Conservation (phyloP, 2,113 vertebrate genomes). For the Sinocyclocheilus rhinocerous region DNA sequence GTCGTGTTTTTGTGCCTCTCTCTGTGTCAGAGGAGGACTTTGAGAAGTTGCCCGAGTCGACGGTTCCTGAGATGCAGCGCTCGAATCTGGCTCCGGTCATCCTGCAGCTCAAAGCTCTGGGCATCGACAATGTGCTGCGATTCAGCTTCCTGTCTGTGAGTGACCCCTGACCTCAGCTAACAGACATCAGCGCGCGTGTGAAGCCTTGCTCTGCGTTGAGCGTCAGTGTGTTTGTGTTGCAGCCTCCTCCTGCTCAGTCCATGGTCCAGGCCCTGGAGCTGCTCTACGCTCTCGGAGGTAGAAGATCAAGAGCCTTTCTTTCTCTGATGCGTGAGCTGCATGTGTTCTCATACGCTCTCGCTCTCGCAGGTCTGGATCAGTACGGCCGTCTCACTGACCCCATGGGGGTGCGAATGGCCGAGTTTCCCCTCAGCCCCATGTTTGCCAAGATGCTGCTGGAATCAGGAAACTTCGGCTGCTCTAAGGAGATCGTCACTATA, state of each 20-base stretch:
- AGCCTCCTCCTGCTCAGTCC: conserved; percentile 97
- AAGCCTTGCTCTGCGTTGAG: conserved; percentile 21
- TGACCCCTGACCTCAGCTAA: conserved; percentile 23
- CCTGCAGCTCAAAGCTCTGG: conserved; percentile 96
- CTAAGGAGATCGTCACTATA: conserved; percentile 94
- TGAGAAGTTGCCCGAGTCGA: conserved; percentile 87
- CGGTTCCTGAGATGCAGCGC: conserved; percentile 97
- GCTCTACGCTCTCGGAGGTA: conserved; percentile 96
- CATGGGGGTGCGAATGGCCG: conserved; percentile 92
- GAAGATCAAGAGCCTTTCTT: conserved; percentile 52
- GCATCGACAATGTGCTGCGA: conserved; percentile 96
- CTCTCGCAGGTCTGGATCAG: conserved; percentile 87
- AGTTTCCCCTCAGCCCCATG: conserved; percentile 98
- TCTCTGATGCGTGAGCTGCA: conserved; percentile 1
- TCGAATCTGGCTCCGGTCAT: conserved; percentile 95
- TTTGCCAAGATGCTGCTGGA: conserved; percentile 99
- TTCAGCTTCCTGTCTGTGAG: conserved; percentile 97
- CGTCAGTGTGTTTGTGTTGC: conserved; percentile 29
- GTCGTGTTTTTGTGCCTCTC: too few relatives aligned
- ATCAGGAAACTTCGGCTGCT: conserved; percentile 96
- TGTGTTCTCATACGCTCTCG: not conserved
- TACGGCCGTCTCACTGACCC: conserved; percentile 93
- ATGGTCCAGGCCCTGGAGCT: conserved; percentile 98
- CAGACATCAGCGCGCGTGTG: not conserved
- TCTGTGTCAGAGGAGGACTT: conserved; percentile 90